These are phyloP conservation scores for Ectemnius continuus DNA, from an alignment of 2,888 invertebrate genomes.

Conservation along the genomic window DNA sequence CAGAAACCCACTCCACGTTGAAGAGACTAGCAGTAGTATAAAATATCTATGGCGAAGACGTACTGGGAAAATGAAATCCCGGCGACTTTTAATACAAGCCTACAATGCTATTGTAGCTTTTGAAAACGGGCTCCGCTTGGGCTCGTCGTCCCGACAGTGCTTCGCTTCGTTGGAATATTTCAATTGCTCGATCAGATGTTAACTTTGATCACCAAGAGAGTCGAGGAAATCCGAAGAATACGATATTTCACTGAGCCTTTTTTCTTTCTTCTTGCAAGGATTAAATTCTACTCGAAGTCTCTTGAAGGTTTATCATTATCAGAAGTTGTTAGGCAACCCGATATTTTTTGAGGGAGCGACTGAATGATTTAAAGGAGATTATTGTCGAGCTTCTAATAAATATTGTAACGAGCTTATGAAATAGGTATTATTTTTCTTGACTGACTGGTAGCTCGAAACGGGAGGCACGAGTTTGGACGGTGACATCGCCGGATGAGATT, in stretches of 20 bases:
- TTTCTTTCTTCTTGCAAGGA: too few species aligned
- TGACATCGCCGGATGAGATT: conserved; percentile 17
- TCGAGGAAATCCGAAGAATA: too few species aligned
- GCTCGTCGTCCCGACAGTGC: too few species aligned
- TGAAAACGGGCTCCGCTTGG: conserved; percentile 6
- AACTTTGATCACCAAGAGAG: too few species aligned
- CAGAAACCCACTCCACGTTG: conserved; percentile 27
- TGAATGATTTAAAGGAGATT: too few species aligned
- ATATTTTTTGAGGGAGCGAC: too few species aligned
- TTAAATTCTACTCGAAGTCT: too few species aligned
- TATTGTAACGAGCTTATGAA: conserved; percentile 7
- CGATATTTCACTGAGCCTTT: too few species aligned
- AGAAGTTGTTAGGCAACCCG: too few species aligned
- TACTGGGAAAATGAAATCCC: conserved; percentile 14
- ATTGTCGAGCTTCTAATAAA: neutral
- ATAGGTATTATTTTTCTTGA: neutral
- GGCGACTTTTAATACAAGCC: conserved; percentile 40
- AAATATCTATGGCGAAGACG: conserved; percentile 11
- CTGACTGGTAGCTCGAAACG: neutral
- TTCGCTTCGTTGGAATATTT: too few species aligned
- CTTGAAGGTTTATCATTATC: too few species aligned
- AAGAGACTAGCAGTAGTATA: conserved; percentile 11
- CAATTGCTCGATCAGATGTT: too few species aligned
- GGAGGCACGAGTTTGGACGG: neutral
- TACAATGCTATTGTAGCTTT: conserved; percentile 19